phyloP scores from a whole-genome alignment of 2,113 vertebrate species.

The Phycodurus eques region DNA sequence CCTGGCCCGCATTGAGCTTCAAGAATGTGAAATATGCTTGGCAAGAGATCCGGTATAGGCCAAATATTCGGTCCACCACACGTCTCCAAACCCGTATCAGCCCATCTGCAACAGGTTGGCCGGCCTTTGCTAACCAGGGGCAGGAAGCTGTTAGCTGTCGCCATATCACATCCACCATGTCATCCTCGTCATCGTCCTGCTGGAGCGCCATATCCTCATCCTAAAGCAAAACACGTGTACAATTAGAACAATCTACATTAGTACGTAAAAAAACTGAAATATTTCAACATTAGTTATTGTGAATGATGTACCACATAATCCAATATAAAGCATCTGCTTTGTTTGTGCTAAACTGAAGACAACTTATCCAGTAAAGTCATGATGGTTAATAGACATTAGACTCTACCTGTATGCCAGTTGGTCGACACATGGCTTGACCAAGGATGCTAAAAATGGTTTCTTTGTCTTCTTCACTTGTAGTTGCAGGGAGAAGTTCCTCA shows the following conservation, averaged over 20 bases:
- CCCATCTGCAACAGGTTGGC: constrained; percentile 86
- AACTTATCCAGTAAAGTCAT: neutral
- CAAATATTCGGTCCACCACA: constrained; percentile 96
- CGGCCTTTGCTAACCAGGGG: constrained; percentile 89
- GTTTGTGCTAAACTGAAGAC: neutral
- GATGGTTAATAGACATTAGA: neutral
- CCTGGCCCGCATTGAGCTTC: constrained; percentile 95
- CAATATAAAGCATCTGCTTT: no score
- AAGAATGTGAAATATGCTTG: constrained; percentile 97
- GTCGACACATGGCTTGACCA: constrained; percentile 94
- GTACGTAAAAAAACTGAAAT: neutral
- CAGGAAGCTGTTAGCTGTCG: constrained; percentile 87
- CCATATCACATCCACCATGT: constrained; percentile 97
- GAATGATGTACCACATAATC: no score
- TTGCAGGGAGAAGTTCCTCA: constrained; percentile 87
- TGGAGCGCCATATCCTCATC: constrained; percentile 97
- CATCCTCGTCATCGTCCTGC: constrained; percentile 90
- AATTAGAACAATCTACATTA: neutral
- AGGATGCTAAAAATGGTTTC: constrained; percentile 93
- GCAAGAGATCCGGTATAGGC: constrained; percentile 93
- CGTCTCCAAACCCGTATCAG: constrained; percentile 92
- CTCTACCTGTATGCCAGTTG: constrained; percentile 91
- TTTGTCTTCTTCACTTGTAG: constrained; percentile 85
- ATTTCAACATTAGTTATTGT: neutral
- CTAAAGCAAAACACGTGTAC: constrained; percentile 56